Evolutionary conservation across 2,113 vertebrate species (phyloP), one percentile per base, ranked within the genome.

Genomic region (Macaca mulatta): DNA sequence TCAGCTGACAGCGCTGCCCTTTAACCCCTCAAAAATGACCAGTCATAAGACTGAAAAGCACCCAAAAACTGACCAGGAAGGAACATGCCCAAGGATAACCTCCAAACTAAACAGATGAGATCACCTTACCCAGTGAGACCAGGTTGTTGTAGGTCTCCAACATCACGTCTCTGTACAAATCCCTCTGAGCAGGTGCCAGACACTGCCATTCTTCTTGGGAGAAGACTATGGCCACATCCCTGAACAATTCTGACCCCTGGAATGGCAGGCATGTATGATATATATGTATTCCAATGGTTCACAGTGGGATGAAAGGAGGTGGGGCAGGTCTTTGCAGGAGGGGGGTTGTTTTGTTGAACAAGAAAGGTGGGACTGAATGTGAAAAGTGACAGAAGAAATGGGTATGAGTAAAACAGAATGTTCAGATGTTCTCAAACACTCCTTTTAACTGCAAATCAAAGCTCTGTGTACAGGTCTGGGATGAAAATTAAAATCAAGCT

Each of bases 181-280:
- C 91, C 85, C 72, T 90, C 85, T 97, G 96, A 6, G 67, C 32
- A 0, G 94, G 96, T 0, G 3, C 45, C 57, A 95, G 93, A 70
- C 17, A 12, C 3, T 78, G 79, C 97, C 97, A 97, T 32, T 97
- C 97, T 38, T 97, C 97, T 25, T 38, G 94, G 80, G 96, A 97
- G 90, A 97, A 98, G 85, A 92, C 32, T 2, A 98, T 2, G 0
- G 90, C 87, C 90, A 95, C 97, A 13, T 96, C 97, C 40, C 77
- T 52, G 80, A 97, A 97, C 38, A 89, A 1, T 22, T 92, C 90
- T 40, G 97, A 75, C 9, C 81, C 96, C 97, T 98, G 85, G 25
- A 95, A 97, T 27, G n/a, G 88, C 8, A 77, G 61, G 30, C 5
- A n/a, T 35, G 11, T 6, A 2, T 0, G 27, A 25, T 2, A n/a